A percentile compares a stretch with the other conserved stretches of the same genome.
Conservation (phyloP, 2,113 vertebrate genomes). For the Albula glossodonta region DNA sequence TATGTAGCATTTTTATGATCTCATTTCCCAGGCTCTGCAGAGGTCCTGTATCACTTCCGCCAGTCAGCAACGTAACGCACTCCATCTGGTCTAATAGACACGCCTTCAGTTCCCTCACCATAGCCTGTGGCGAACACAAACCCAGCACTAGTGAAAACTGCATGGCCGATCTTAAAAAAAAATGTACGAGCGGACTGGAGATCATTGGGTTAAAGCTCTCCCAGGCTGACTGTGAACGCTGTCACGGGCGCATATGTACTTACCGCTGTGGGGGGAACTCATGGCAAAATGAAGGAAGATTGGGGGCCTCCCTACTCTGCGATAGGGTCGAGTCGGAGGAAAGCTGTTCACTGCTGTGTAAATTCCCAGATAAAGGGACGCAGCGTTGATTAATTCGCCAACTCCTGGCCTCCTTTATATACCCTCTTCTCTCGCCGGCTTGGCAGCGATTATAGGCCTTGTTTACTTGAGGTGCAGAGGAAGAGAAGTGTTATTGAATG, state of each 20-base stretch:
- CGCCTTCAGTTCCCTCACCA: neutral
- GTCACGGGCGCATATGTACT: slow-evolving; percentile 6
- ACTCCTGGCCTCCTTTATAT: slow-evolving; percentile 46
- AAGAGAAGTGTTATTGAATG: slow-evolving; percentile 58
- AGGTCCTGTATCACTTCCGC: neutral
- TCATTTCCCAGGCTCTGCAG: neutral
- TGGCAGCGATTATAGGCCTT: slow-evolving; percentile 60
- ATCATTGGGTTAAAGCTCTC: neutral
- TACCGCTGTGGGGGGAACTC: slow-evolving; percentile 9
- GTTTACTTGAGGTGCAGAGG: slow-evolving; percentile 58
- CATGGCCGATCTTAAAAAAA: neutral
- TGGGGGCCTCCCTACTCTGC: neutral
- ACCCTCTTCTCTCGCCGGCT: slow-evolving; percentile 50
- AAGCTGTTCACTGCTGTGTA: neutral
- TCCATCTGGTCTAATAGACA: neutral
- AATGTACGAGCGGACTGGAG: neutral
- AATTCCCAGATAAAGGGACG: slow-evolving; percentile 29
- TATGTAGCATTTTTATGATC: neutral
- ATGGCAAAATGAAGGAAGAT: neutral
- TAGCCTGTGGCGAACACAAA: neutral
- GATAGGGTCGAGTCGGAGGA: neutral
- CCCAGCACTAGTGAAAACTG: neutral
- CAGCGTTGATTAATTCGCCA: slow-evolving; percentile 45
- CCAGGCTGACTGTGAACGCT: neutral
- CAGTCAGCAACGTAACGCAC: neutral